Conservation (phyloP, 2,113 vertebrate genomes). For the Neolamprologus sp. region DNA sequence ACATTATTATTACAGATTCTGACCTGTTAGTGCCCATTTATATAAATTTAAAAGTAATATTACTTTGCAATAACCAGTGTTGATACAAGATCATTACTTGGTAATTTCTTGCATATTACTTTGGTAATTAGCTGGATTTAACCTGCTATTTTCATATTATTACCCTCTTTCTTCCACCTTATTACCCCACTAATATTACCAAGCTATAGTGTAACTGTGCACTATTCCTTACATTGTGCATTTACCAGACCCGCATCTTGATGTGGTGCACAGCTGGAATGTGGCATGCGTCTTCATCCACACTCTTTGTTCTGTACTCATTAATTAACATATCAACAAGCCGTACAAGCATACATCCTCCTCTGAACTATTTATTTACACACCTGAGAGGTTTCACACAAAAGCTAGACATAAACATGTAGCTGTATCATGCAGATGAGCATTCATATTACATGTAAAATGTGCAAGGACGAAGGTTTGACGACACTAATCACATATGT, state of each 20-base stretch:
- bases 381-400: background rate
- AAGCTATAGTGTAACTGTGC: background rate
- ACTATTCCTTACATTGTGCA: background rate
- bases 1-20: background rate
- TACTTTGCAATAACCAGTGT: background rate
- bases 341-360: background rate
- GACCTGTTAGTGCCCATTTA: background rate
- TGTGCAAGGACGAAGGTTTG: background rate
- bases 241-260: conserved; percentile 20
- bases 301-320: conserved; percentile 9
- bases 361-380: background rate
- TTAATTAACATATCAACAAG: conserved; percentile 6
- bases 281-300: background rate
- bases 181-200: background rate
- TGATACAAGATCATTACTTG: background rate
- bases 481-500: conserved; percentile 11
- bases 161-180: background rate
- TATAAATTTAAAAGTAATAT: background rate
- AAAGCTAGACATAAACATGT: background rate
- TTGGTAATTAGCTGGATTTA: background rate
- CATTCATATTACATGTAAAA: conserved; percentile 34
- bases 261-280: conserved; percentile 23
- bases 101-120: background rate
- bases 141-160: background rate
- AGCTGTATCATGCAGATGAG: background rate